A percentile compares a stretch with the other conserved stretches of the same genome.
phyloP scores from a whole-genome alignment of 1,140 invertebrate genomes.

The Lepidurus arcticus region DNA sequence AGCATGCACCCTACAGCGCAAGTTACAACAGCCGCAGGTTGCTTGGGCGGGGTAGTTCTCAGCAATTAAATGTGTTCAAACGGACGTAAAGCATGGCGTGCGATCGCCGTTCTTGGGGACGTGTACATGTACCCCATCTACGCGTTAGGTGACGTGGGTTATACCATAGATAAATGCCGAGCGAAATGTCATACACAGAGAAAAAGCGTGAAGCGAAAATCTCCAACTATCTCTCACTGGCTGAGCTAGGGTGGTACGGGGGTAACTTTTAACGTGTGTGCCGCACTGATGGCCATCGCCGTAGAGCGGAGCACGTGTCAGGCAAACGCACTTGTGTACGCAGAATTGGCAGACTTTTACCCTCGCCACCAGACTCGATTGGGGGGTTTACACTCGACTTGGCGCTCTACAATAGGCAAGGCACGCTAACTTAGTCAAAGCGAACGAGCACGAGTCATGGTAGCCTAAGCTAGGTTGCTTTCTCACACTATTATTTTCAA shows the following conservation, averaged over 20 bases:
- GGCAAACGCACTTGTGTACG: neutral
- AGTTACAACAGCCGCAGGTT: neutral
- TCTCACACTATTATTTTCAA: conserved; percentile 19
- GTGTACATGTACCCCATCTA: too few species aligned
- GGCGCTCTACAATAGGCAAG: neutral
- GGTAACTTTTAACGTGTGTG: neutral
- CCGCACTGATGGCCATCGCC: neutral
- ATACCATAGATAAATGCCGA: neutral
- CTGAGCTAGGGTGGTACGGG: neutral
- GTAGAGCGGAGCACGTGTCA: neutral
- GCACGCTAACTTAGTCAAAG: neutral
- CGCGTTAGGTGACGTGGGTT: too few species aligned
- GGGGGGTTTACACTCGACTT: neutral
- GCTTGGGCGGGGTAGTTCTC: conserved; percentile 10
- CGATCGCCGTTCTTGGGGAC: neutral
- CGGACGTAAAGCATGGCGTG: neutral
- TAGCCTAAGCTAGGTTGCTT: conserved; percentile 9
- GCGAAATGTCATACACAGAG: neutral
- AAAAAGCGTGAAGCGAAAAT: neutral
- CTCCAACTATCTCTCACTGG: neutral
- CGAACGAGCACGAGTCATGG: conserved; percentile 17
- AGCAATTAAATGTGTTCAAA: neutral
- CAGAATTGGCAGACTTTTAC: neutral
- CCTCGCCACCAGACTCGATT: neutral
- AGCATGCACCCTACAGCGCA: neutral